Base-by-base conservation (phyloP, 1,140 invertebrate genomes). In the Drosophila varians region DNA sequence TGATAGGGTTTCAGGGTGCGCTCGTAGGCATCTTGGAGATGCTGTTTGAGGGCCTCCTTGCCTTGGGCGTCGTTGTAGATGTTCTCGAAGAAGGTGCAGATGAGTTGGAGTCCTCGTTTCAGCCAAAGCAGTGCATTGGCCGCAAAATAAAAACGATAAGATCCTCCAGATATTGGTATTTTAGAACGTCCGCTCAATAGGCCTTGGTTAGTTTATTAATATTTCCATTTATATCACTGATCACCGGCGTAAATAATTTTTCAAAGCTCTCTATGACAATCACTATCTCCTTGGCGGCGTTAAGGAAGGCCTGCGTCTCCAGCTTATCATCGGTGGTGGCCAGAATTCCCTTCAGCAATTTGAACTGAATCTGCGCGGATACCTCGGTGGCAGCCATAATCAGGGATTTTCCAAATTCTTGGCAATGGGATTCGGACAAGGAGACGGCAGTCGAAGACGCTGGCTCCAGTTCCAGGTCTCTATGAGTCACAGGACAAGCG, bases 171-270 rank as follows among this genome's bases (percentile, higher is more conserved):
- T 93, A 95, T 8, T 91, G 88, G 77, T 94, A 92, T 49, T 92
- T 92, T 55, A 92, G 75, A 73, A 89, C 92, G 71, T 94, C 91
- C 28, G 76, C 72, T n/a, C 90, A 79, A 87, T 94, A 94, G 72
- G 91, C 92, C 51, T 92, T 93, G 5, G 90, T 92, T 46, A 96
- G 91, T 93, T 95, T 96, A 79, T 94, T 93, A 76, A 96, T 93
- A 90, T 96, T 96, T 76, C 93, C 94, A 90, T 94, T 93, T 92
- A 96, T 95, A 77, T 96, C 95, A 91, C 93, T 93, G 80, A 94
- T 94, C 16, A 96, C 93, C 9, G 95, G 94, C 36, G 93, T 92
- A 88, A 96, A 96, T 3, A 94, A 90, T 91, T 93, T 95, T 57
- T 95, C 95, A 88, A 95, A 93, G 84, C 93, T 93, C 80, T 95